Conservation (phyloP, 2,797 vertebrate species). For the Sebastes iracundus region DNA sequence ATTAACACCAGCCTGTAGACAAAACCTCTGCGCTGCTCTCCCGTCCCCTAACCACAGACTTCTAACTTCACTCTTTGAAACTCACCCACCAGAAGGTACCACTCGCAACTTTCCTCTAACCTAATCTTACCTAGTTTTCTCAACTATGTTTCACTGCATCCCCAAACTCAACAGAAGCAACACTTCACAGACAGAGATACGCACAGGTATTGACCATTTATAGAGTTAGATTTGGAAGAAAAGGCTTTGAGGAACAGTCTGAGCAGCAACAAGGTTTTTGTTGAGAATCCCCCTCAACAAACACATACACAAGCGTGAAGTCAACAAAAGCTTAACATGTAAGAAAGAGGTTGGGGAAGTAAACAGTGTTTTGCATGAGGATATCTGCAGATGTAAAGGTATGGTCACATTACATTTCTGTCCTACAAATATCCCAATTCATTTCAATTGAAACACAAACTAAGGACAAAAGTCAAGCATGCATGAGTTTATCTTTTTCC, state of each 20-base stretch:
- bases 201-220: not conserved
- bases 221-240: not conserved
- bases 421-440: not conserved
- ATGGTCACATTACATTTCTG: not conserved
- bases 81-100: not conserved
- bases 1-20: slow-evolving; percentile 25
- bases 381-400: not conserved
- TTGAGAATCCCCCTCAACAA: not conserved
- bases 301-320: not conserved
- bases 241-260: not conserved
- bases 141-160: not conserved
- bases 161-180: not conserved
- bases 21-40: not conserved
- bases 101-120: not conserved
- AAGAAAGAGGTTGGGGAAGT: not conserved
- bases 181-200: not conserved
- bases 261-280: not conserved
- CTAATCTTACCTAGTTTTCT: not conserved
- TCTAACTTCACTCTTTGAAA: not conserved
- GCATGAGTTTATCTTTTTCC: not conserved
- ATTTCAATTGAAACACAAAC: not conserved
- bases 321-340: not conserved
- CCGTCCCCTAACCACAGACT: not conserved
- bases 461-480: not conserved
- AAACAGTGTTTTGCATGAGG: not conserved